Evolutionary conservation across 2,113 vertebrate genomes (phyloP).

Genomic region (Otocyon megalotis): DNA sequence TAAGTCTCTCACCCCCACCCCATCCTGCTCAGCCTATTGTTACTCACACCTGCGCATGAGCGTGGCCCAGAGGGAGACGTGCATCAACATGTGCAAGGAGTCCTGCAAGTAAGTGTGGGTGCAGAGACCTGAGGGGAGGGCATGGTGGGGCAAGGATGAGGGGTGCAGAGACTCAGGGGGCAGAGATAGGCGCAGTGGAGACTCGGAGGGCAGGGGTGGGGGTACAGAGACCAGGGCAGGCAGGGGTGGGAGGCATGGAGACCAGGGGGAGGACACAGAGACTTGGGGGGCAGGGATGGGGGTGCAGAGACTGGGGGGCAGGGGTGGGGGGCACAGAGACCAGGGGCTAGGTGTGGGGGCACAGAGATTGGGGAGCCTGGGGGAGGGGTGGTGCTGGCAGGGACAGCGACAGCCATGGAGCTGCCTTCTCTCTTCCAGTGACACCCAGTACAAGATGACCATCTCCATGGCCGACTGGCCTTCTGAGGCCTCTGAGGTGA

Average conservation of each 20-base stretch:
- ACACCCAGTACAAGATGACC: conserved; percentile 91
- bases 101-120: conserved; percentile 89
- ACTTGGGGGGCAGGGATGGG: neutral
- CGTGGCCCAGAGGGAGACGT: conserved; percentile 83
- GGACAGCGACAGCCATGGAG: accelerated
- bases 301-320: too few relatives aligned
- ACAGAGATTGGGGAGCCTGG: neutral
- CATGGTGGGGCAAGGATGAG: neutral
- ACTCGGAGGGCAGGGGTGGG: neutral
- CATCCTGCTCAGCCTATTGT: conserved; percentile 85
- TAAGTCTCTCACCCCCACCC: neutral
- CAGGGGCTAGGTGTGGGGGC: neutral
- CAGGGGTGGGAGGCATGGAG: neutral
- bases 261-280: too few relatives aligned
- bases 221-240: accelerated
- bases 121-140: neutral
- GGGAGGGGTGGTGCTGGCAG: accelerated
- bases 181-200: accelerated
- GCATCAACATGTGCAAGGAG: conserved; percentile 88
- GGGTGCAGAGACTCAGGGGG: neutral
- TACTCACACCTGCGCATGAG: conserved; percentile 84
- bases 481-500: conserved; percentile 89
- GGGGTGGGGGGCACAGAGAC: neutral
- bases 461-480: conserved; percentile 93
- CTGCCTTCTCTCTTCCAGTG: conserved; percentile 81